These are phyloP conservation scores for Cotesia chilonis DNA, from an alignment of 1,140 invertebrate genomes.

Conservation along the genomic window DNA sequence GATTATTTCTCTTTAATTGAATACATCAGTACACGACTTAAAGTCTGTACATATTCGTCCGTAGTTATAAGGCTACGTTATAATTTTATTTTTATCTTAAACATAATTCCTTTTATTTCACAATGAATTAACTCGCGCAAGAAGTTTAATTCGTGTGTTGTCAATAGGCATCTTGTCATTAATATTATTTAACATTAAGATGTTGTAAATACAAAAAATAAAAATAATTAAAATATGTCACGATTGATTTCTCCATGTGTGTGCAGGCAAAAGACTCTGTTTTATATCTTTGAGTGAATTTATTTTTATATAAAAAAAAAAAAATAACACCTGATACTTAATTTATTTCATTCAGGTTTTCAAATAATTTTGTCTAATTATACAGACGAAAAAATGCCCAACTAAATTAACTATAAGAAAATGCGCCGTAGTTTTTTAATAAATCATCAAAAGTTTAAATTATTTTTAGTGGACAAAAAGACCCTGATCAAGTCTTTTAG, in stretches of 20 bases:
- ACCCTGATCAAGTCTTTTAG: constrained; percentile 60
- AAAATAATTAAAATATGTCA: constrained; percentile 39
- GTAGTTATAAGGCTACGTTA: no score
- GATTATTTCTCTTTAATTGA: no score
- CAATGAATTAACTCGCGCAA: no score
- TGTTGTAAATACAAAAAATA: constrained; percentile 7
- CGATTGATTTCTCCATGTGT: constrained; percentile 58
- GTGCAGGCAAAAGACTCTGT: constrained; percentile 61
- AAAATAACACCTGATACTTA: constrained; percentile 15
- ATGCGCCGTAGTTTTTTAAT: background rate
- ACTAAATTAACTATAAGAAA: constrained; percentile 36
- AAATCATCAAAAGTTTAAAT: constrained; percentile 18
- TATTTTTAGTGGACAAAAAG: constrained; percentile 41
- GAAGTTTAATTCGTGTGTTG: no score
- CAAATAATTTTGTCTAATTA: constrained; percentile 19
- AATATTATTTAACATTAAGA: background rate
- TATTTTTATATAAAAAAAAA: constrained; percentile 40
- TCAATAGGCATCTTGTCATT: background rate
- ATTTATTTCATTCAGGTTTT: background rate
- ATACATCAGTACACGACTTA: no score
- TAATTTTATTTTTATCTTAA: no score
- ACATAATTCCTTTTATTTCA: no score
- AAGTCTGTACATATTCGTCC: no score
- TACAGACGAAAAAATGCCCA: constrained; percentile 60
- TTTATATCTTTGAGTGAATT: constrained; percentile 37